Conservation (phyloP, 2,888 invertebrate species). For the Melinaea marsaeus region DNA sequence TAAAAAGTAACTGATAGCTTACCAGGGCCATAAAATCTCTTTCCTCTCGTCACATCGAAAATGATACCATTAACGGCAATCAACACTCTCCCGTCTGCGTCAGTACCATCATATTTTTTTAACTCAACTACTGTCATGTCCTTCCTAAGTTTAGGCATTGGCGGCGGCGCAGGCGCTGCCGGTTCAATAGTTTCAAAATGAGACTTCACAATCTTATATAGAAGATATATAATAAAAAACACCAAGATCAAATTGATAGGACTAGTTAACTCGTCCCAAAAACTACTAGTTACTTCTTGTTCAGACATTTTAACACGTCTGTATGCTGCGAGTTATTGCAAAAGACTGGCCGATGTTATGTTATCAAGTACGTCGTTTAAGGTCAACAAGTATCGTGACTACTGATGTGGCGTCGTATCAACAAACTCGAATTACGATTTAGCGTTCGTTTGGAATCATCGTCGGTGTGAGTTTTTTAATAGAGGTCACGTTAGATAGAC, state of each 20-base stretch:
- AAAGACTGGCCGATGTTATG: conserved; percentile 36
- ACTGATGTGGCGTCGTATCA: conserved; percentile 16
- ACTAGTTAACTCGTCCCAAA: conserved; percentile 70
- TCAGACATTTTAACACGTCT: conserved; percentile 43
- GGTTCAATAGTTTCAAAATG: conserved; percentile 62
- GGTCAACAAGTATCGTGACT: conserved; percentile 37
- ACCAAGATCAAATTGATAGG: conserved; percentile 64
- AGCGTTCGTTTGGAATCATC: conserved; percentile 16
- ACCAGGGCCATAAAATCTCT: conserved; percentile 96
- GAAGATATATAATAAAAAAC: conserved; percentile 67
- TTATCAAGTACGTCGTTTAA: conserved; percentile 39
- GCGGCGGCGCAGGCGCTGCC: conserved; percentile 64
- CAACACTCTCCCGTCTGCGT: conserved; percentile 90
- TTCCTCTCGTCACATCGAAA: conserved; percentile 95
- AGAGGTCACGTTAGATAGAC: conserved; percentile 4
- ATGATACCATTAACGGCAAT: conserved; percentile 95
- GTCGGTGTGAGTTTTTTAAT: conserved; percentile 3
- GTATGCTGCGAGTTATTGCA: conserved; percentile 31
- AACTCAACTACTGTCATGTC: conserved; percentile 95
- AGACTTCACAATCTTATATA: conserved; percentile 80
- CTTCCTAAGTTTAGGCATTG: conserved; percentile 87
- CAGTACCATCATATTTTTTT: conserved; percentile 88
- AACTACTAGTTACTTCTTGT: conserved; percentile 44
- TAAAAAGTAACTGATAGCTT: conserved; percentile 40
- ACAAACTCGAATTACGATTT: conserved; percentile 6